These are phyloP conservation scores for Microplitis deprimator DNA, from an alignment of 2,888 invertebrate species.

Conservation along the genomic window DNA sequence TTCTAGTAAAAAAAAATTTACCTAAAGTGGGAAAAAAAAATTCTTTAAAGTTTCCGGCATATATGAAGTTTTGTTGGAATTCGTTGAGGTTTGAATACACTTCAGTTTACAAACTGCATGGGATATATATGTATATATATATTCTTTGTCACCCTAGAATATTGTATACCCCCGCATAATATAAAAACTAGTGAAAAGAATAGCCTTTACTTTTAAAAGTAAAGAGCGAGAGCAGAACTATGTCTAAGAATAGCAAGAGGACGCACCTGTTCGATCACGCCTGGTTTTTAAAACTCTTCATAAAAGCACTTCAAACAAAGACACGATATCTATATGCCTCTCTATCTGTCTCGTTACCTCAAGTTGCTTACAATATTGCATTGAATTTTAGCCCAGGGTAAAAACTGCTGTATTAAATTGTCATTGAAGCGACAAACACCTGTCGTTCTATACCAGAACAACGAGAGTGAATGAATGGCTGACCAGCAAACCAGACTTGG, in stretches of 20 bases:
- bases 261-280: conserved; percentile 35
- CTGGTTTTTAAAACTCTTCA: conserved; percentile 1
- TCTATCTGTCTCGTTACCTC: conserved; percentile 3
- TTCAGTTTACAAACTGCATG: neutral
- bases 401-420: conserved; percentile 17
- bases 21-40: neutral
- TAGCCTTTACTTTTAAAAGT: neutral
- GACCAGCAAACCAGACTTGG: neutral
- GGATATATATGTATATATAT: neutral
- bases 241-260: conserved; percentile 20
- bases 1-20: neutral
- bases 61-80: conserved; percentile 4
- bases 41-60: neutral
- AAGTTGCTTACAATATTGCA: neutral
- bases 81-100: neutral
- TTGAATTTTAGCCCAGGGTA: neutral
- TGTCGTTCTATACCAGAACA: neutral
- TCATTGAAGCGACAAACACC: conserved; percentile 22
- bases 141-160: conserved; percentile 30
- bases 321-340: neutral
- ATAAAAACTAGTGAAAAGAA: neutral
- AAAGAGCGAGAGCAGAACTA: neutral
- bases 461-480: neutral
- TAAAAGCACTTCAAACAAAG: conserved; percentile 10
- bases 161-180: neutral